Conservation (phyloP, 2,888 invertebrate species). For the Cantharis flavilabris region DNA sequence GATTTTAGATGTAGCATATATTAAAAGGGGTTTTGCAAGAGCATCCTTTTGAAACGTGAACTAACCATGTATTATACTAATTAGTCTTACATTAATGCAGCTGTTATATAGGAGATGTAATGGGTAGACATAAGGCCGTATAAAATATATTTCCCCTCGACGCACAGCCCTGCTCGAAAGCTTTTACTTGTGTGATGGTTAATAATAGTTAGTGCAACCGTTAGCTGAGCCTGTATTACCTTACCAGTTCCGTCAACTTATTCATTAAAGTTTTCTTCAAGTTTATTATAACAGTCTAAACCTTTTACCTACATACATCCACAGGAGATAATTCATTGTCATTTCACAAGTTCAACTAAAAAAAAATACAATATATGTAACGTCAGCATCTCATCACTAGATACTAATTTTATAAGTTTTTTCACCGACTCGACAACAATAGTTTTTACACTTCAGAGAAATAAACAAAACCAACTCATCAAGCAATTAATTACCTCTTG, state of each 20-base stretch:
- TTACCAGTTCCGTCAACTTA: slow-evolving; percentile 21
- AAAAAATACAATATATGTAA: neutral
- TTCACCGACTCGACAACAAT: too few species aligned
- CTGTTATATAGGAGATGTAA: slow-evolving; percentile 20
- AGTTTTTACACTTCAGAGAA: too few species aligned
- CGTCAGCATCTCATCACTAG: neutral
- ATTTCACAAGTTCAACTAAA: neutral
- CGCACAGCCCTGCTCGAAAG: slow-evolving; percentile 14
- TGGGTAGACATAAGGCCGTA: slow-evolving; percentile 9
- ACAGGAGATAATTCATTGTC: neutral
- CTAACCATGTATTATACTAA: slow-evolving; percentile 18
- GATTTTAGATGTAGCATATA: slow-evolving; percentile 1
- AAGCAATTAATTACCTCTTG: too few species aligned
- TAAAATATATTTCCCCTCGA: slow-evolving; percentile 20
- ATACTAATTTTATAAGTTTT: too few species aligned
- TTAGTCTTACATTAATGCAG: slow-evolving; percentile 22
- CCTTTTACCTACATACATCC: slow-evolving; percentile 1
- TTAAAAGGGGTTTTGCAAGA: slow-evolving; percentile 9
- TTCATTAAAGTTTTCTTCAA: slow-evolving; percentile 25
- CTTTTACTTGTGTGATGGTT: slow-evolving; percentile 26
- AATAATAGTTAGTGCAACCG: slow-evolving; percentile 21
- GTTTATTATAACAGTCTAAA: slow-evolving; percentile 14
- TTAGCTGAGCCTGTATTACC: slow-evolving; percentile 14
- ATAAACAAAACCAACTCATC: too few species aligned
- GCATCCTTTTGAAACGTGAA: slow-evolving; percentile 12